Conservation (phyloP, 2,797 vertebrate genomes). For the Lycodopsis pacificus region DNA sequence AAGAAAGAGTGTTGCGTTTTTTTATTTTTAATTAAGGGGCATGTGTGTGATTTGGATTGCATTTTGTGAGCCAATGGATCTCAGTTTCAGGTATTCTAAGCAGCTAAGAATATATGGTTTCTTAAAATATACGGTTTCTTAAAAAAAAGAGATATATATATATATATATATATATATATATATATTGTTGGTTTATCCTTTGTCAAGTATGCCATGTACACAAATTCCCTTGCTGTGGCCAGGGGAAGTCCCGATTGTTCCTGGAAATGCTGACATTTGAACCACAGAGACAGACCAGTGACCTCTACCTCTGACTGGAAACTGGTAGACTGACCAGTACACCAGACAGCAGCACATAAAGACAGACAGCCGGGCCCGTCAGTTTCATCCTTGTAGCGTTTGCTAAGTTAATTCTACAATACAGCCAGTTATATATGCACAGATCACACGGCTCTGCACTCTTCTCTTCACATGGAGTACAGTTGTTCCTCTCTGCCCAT, state of each 20-base stretch:
- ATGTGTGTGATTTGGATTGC: background rate
- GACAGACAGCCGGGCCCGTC: slow-evolving; percentile 20
- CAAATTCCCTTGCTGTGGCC: background rate
- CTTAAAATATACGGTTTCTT: background rate
- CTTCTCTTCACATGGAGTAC: slow-evolving; percentile 34
- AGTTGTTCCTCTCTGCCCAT: slow-evolving; percentile 19
- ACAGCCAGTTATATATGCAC: background rate
- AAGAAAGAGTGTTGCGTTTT: background rate
- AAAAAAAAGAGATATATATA: slow-evolving; percentile 5
- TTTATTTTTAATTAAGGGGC: background rate
- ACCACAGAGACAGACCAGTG: slow-evolving; percentile 41
- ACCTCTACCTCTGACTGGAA: slow-evolving; percentile 53
- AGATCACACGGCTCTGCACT: slow-evolving; percentile 33
- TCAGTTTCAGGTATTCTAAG: background rate
- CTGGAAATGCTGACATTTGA: slow-evolving; percentile 34
- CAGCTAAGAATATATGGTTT: background rate
- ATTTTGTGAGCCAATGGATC: background rate
- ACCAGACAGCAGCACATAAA: slow-evolving; percentile 33
- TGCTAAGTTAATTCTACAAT: background rate
- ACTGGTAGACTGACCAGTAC: slow-evolving; percentile 32
- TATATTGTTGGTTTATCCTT: background rate
- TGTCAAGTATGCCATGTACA: slow-evolving; percentile 9
- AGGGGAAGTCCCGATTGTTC: slow-evolving; percentile 19
- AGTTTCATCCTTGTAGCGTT: slow-evolving; percentile 19
- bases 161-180: background rate